Evolutionary conservation across 2,888 invertebrate genomes (phyloP).

Genomic region (Lobophora halterata): DNA sequence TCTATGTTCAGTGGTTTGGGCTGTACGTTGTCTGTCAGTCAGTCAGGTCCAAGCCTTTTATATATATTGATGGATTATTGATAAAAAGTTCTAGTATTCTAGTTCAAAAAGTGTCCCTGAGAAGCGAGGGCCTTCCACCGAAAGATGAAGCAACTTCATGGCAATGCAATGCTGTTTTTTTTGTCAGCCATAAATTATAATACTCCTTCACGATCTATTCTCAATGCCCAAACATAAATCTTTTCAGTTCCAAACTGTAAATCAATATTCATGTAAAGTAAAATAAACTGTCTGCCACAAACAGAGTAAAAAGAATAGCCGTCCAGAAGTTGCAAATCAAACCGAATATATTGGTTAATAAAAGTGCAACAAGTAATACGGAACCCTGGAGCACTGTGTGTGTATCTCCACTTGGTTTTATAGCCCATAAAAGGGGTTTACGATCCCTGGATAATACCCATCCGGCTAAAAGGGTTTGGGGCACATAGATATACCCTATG

Average conservation of each 20-base stretch:
- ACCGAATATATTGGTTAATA: slow-evolving; percentile 78
- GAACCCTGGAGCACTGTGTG: slow-evolving; percentile 58
- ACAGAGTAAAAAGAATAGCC: slow-evolving; percentile 50
- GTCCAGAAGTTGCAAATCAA: slow-evolving; percentile 76
- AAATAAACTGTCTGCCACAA: slow-evolving; percentile 27
- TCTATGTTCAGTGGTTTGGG: too few species aligned
- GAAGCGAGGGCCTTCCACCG: too few species aligned
- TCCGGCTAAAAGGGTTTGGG: slow-evolving; percentile 76
- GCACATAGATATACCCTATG: slow-evolving; percentile 41
- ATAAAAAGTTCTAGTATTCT: too few species aligned
- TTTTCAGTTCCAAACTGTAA: slow-evolving; percentile 25
- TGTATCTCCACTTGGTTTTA: slow-evolving; percentile 78
- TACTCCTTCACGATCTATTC: slow-evolving; percentile 14
- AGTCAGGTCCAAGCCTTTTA: too few species aligned
- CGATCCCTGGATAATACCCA: slow-evolving; percentile 75
- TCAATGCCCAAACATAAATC: slow-evolving; percentile 22
- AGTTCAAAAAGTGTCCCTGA: too few species aligned
- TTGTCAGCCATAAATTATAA: slow-evolving; percentile 3
- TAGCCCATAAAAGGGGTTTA: slow-evolving; percentile 71
- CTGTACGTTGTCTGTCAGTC: too few species aligned
- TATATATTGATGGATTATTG: too few species aligned
- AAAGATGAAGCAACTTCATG: too few species aligned
- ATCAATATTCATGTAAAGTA: slow-evolving; percentile 26
- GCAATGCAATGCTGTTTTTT: too few species aligned
- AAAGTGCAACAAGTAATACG: slow-evolving; percentile 78